phyloP scores from a whole-genome alignment of 2,888 invertebrate species.

The Cephus spinipes region DNA sequence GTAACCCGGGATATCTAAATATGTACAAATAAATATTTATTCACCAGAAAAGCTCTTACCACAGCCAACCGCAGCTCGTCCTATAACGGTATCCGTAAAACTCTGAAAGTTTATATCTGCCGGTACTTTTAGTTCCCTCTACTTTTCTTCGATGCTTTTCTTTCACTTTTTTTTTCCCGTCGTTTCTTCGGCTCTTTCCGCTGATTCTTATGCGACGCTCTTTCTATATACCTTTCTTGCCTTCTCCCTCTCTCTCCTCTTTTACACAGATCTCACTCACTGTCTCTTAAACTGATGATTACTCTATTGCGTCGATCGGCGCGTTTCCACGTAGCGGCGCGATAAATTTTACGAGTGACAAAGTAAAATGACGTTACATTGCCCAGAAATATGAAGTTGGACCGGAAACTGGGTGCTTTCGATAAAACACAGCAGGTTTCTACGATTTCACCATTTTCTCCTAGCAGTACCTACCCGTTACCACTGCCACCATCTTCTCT shows the following conservation, averaged over 20 bases:
- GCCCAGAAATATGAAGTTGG: not conserved
- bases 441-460: not conserved
- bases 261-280: not conserved
- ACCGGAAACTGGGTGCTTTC: conserved; percentile 8
- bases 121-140: not conserved
- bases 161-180: not conserved
- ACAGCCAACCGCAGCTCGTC: not conserved
- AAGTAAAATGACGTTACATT: not conserved
- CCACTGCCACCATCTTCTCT: conserved; percentile 23
- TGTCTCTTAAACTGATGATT: not conserved
- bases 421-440: conserved; percentile 27
- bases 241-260: not conserved
- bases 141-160: not conserved
- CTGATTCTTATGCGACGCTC: not conserved
- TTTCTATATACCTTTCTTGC: not conserved
- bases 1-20: not conserved
- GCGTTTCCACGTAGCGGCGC: not conserved
- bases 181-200: not conserved
- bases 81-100: not conserved
- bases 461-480: conserved; percentile 11
- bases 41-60: not conserved
- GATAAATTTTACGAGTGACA: not conserved
- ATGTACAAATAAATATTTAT: not conserved
- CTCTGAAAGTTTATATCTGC: not conserved
- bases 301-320: not conserved